Percentiles rank a stretch among this genome's conserved stretches.
Conservation (phyloP, 2,797 vertebrate species). For the Falco rusticolus region DNA sequence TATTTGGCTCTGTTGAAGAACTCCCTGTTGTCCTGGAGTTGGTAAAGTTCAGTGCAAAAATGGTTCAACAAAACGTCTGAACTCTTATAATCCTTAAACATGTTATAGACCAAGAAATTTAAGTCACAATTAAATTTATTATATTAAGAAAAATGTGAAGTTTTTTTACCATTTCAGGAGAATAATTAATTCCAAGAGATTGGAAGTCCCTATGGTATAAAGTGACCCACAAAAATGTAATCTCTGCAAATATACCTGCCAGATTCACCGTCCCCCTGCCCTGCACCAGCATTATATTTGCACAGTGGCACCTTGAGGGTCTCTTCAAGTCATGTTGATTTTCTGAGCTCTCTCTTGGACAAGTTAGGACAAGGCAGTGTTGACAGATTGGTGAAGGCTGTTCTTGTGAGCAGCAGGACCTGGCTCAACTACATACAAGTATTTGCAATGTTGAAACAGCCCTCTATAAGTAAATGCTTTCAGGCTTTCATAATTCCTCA, state of each 20-base stretch:
- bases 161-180: background rate
- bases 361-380: background rate
- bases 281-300: background rate
- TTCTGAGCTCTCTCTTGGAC: background rate
- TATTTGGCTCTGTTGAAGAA: background rate
- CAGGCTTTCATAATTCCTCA: slow-evolving; percentile 38
- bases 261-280: background rate
- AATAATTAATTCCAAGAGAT: background rate
- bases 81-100: background rate
- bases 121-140: background rate
- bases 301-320: background rate
- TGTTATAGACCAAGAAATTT: background rate
- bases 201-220: background rate
- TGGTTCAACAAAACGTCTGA: background rate
- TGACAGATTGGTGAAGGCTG: slow-evolving; percentile 32
- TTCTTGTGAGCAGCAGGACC: slow-evolving; percentile 24
- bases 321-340: background rate
- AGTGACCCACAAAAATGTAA: background rate
- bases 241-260: background rate
- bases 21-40: background rate
- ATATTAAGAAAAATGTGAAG: background rate
- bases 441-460: slow-evolving; percentile 43
- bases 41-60: background rate
- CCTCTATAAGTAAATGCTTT: slow-evolving; percentile 51
- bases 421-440: slow-evolving; percentile 3